phyloP scores from a whole-genome alignment of 2,113 vertebrate genomes.

The Campylomormyrus tamandua region DNA sequence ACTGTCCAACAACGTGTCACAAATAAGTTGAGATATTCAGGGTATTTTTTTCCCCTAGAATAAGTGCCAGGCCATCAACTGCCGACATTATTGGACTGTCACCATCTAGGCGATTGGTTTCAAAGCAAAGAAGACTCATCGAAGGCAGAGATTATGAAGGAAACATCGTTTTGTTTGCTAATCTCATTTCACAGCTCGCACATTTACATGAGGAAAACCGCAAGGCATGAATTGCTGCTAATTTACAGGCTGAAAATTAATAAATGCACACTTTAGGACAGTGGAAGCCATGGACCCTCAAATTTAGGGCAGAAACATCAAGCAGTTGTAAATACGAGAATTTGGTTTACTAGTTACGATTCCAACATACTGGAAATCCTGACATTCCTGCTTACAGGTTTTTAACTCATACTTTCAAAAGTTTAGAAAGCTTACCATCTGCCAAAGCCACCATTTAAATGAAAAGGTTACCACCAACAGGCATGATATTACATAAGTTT shows the following conservation, averaged over 20 bases:
- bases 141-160: not conserved
- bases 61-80: not conserved
- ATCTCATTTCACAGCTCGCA: not conserved
- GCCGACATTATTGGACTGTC: not conserved
- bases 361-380: not conserved
- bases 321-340: not conserved
- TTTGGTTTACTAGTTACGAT: not conserved
- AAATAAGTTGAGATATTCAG: conserved; percentile 17
- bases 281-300: not conserved
- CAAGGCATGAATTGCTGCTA: not conserved
- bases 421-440: not conserved
- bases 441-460: not conserved
- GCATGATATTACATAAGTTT: not conserved
- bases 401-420: not conserved
- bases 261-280: not conserved
- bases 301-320: not conserved
- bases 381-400: not conserved
- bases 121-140: not conserved
- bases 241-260: not conserved
- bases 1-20: conserved; percentile 14
- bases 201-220: not conserved
- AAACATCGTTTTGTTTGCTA: not conserved
- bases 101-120: not conserved
- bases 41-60: not conserved
- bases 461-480: not conserved